These are phyloP conservation scores for Sparidentex hasta DNA, from an alignment of 2,797 vertebrate genomes.

Conservation along the genomic window DNA sequence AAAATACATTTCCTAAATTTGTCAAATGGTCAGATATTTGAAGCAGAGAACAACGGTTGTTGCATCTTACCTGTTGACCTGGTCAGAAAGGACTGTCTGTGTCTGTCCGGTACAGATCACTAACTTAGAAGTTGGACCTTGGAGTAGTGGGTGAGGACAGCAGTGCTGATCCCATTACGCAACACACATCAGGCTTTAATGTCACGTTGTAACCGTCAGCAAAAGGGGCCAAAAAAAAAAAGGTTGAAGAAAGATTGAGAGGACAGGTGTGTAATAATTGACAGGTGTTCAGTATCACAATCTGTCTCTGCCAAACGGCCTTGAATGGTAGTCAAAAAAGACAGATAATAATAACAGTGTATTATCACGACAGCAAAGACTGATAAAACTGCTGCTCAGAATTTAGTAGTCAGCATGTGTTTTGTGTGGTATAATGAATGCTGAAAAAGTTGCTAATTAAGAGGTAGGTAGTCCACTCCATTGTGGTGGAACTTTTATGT, in stretches of 20 bases:
- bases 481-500: too few species aligned
- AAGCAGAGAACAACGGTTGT: neutral
- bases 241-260: slow-evolving; percentile 14
- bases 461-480: too few species aligned
- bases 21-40: neutral
- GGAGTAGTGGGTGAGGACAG: slow-evolving; percentile 58
- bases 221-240: slow-evolving; percentile 17
- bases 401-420: neutral
- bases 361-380: neutral
- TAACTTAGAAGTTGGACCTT: slow-evolving; percentile 80
- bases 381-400: neutral
- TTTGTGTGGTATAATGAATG: too few species aligned
- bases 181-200: slow-evolving; percentile 57
- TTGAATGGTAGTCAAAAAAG: slow-evolving; percentile 15
- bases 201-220: slow-evolving; percentile 72
- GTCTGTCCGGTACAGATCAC: slow-evolving; percentile 35
- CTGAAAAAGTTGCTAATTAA: too few species aligned
- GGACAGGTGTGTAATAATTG: slow-evolving; percentile 79
- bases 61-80: slow-evolving; percentile 78
- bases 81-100: slow-evolving; percentile 48
- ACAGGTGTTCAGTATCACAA: slow-evolving; percentile 44
- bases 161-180: slow-evolving; percentile 53
- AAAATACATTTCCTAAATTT: neutral
- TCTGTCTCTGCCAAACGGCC: neutral
- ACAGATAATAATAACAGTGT: neutral